Conservation (phyloP, 2,888 invertebrate species). For the Chironomus riparius region DNA sequence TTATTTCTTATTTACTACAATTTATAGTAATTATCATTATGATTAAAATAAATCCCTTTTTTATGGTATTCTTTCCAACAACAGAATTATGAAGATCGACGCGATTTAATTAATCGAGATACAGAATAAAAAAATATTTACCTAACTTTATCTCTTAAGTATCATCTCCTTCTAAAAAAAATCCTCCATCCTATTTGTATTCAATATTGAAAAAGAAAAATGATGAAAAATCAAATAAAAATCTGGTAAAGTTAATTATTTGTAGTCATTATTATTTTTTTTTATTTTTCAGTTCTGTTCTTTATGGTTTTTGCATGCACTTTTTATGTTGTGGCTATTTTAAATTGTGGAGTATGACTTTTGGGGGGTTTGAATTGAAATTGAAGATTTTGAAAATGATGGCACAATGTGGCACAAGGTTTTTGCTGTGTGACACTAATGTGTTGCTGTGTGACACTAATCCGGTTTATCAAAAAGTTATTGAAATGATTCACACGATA, state of each 20-base stretch:
- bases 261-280: not conserved
- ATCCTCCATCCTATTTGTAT: not conserved
- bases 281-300: not conserved
- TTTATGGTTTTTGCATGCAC: too few species aligned
- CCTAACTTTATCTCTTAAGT: not conserved
- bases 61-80: not conserved
- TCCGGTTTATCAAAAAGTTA: too few species aligned
- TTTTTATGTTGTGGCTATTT: not conserved
- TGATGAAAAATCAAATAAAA: not conserved
- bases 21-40: too few species aligned
- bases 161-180: not conserved
- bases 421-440: too few species aligned
- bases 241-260: not conserved
- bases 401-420: too few species aligned
- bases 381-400: not conserved
- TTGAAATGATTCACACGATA: too few species aligned
- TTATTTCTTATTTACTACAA: too few species aligned
- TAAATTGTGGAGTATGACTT: not conserved
- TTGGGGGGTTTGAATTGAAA: not conserved
- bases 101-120: not conserved
- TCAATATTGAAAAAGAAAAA: not conserved
- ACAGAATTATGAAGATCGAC: not conserved
- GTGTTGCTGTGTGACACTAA: too few species aligned
- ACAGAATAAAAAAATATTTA: not conserved
- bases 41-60: not conserved